Base-by-base conservation (phyloP, 2,888 invertebrate species). In the Nemotelus nigrinus region DNA sequence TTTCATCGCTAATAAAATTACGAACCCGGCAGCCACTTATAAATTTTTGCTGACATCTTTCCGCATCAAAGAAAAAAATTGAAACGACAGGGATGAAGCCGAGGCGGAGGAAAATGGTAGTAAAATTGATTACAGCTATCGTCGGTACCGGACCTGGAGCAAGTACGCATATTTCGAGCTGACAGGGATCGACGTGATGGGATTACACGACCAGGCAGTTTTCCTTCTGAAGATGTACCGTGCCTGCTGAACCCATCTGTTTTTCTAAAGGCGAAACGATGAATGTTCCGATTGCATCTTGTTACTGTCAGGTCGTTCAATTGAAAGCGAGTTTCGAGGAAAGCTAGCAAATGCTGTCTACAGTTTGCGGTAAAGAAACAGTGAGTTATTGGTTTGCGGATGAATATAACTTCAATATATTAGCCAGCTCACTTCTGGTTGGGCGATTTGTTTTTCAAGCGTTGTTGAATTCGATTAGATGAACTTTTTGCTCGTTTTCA, bases 31-130 rank as follows among this genome's bases (percentile, higher is more conserved):
- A 74, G 74, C 74, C 63, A 74, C 74, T 74, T 74, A 74, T 74
- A 55, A 74, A 74, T 74, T 74, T 74, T 74, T 47, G 74, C 74
- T 74, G 74, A 74, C 74, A 74, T 74, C 63, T 60, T 74, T 60
- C 48, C 74, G 60, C 48, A 50, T 60, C 58, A 72, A 58, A 57
- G 72, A 47, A 57, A 43, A 47, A 47, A 53, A 44, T 10, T 10
- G 10, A n/a, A 5, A 25, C 25, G 44, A 43, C 53, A 43, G 68
- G 25, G 50, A 68, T 39, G 39, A 68, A 50, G 53, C 39, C 25
- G 5, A 25, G 10, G 25, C 8, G 50, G 25, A 74, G 43, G 48
- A n/a, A 60, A 60, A 48, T 63, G 74, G 63, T 48, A 74, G 48
- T 60, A 74, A 74, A 74, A 74, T 74, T 74, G 74, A 74, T 74